These are phyloP conservation scores for Xenus cinereus DNA, from an alignment of 2,113 vertebrate species.

Conservation along the genomic window DNA sequence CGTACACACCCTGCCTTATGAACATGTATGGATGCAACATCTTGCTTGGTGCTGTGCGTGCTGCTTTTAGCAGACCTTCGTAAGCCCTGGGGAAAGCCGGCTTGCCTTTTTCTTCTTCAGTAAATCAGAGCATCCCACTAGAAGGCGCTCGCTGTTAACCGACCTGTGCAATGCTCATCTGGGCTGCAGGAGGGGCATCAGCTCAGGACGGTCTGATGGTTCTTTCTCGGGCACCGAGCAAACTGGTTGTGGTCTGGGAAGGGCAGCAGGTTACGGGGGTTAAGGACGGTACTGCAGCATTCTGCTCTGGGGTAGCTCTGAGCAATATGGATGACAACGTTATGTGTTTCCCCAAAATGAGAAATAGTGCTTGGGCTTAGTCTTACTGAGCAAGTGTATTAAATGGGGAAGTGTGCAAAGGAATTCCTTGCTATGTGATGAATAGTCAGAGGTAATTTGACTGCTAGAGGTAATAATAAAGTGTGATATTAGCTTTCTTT, in stretches of 20 bases:
- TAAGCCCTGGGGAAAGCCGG: neutral
- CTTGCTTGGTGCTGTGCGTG: neutral
- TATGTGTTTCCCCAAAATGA: neutral
- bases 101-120: neutral
- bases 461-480: neutral
- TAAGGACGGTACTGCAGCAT: neutral
- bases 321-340: neutral
- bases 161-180: fast-evolving
- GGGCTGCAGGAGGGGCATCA: neutral
- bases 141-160: neutral
- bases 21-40: neutral
- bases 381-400: neutral
- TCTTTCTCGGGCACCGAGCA: neutral
- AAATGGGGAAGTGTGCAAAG: neutral
- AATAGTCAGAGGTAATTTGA: neutral
- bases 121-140: neutral
- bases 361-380: neutral
- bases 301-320: neutral
- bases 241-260: neutral
- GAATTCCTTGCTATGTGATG: neutral
- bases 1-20: neutral
- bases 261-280: neutral
- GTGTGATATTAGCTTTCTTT: neutral
- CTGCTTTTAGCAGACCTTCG: neutral
- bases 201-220: neutral